Percentiles rank a stretch among this genome's conserved stretches.
Conservation (phyloP, 2,113 vertebrate genomes). For the Myotis yumanensis region DNA sequence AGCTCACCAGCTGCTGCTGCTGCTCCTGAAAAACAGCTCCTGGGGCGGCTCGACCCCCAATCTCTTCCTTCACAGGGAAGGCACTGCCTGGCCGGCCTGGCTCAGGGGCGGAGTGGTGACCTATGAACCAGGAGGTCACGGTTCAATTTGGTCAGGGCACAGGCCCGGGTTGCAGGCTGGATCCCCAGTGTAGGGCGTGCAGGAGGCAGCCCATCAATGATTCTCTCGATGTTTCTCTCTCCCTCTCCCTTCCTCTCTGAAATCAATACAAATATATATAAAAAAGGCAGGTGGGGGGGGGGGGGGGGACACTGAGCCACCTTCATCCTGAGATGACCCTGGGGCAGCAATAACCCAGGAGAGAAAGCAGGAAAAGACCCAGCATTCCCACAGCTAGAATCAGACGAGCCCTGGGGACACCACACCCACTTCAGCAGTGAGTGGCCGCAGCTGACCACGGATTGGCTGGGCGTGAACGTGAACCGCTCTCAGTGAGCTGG, state of each 20-base stretch:
- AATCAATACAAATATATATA: too few species aligned
- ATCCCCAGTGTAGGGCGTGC: too few species aligned
- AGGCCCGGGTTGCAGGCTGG: too few species aligned
- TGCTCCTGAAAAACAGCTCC: background rate
- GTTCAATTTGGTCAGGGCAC: too few species aligned
- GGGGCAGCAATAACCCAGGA: background rate
- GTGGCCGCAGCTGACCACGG: background rate
- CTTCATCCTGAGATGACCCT: background rate
- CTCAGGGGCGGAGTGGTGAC: too few species aligned
- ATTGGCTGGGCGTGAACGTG: accelerated
- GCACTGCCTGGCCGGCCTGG: too few species aligned
- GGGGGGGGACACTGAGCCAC: background rate
- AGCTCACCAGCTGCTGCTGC: background rate
- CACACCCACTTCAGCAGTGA: background rate
- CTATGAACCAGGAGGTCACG: too few species aligned
- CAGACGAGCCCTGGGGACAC: background rate
- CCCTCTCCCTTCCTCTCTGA: too few species aligned
- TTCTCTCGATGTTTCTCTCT: too few species aligned
- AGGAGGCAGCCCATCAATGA: too few species aligned
- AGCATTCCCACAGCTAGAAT: background rate
- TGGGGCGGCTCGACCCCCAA: background rate
- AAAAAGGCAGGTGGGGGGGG: too few species aligned
- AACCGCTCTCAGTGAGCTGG: background rate
- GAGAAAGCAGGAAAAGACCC: background rate
- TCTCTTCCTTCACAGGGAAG: background rate